Evolutionary conservation across 30 jellyfish, hydroid and myxozoan species (phyloP), one percentile per base, ranked within the genome.

Genomic region (Pseudorhiza aurosa): DNA sequence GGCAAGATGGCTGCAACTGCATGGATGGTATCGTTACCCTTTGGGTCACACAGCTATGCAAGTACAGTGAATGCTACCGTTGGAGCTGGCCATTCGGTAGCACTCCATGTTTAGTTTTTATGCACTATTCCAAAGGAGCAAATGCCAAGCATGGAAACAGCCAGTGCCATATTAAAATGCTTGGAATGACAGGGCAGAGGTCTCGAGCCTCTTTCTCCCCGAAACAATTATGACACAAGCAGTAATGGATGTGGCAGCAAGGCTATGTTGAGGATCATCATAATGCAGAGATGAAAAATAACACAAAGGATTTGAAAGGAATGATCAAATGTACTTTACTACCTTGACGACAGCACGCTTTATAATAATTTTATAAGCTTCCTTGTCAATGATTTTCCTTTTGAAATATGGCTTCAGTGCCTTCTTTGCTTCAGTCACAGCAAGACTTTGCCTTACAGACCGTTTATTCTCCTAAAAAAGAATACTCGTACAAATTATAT

Each of bases 301-400:
- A 5, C 7, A 39, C 50, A 39, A 39, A 39, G 7, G 12, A 39
- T 7, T 39, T 39, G 50, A 39, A 5, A 5, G 50, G 7, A 39
- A 39, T 5, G n/a, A 4, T 8, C 22, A 8, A 47, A 2, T 21
- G 25, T 29, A 1, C 26, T 0, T 5, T 14, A 5, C 63, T 14
- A 80, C 91, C 80, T 80, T 80, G 14, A 14, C 82, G 56, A 80
- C 84, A 32, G 84, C 35, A n/a, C 60, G 65, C 36, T 80, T 80
- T 65, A 80, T 28, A 18, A 80, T 80, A 0, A 46, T 18, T 36
- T 80, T 80, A 70, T 80, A 80, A 21, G 65, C 84, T 8, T 63
- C 84, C 51, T 64, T 64, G 79, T 51, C 37, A 31, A 80, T 80
- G 8, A 5, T 24, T 30, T 77, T 70, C 22, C 17, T 27, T 37